Base-by-base conservation (phyloP, 2,113 vertebrate genomes). In the Todiramphus chloris region DNA sequence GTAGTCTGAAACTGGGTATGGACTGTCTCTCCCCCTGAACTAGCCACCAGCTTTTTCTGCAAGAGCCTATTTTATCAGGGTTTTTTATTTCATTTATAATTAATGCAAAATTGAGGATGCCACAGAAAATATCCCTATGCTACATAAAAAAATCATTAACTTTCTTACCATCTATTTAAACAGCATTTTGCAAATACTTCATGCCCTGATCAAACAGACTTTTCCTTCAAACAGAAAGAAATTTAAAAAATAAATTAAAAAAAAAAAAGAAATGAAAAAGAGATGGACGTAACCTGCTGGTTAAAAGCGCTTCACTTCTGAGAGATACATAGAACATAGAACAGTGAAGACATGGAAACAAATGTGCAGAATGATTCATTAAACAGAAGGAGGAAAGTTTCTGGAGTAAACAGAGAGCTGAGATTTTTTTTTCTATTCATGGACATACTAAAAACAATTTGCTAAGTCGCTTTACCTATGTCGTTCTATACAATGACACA, bases 241-340 rank as follows among this genome's bases (percentile, higher is more conserved):
- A 39, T 5, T 30, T 0, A 48, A 0, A 46, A 4, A 28, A 14
- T 37, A 37, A 37, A 37, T 37, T 13, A 39, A 7, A n/a, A 0
- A 50, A 1, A 46, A 3, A 3, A n/a, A 2, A 55, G 7, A 33
- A 69, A 59, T 25, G 51, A 53, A 53, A 53, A 53, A 53, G 51
- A 53, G 25, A 53, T 28, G 27, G 51, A 90, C 74, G 59, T 4
- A 64, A 72, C 6, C 21, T 21, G 16, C 25, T 73, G 10, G 6
- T 55, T 86, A 30, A 51, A 90, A 85, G 1, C 73, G 2, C 2
- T 9, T 60, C 1, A 37, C 70, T 85, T 84, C 82, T 58, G 43
- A 86, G 16, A 80, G 19, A 4, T 66, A n/a, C 8, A 16, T 9
- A 51, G 27, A 53, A 28, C 51, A 53, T 9, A 53, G 4, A 72